Evolutionary conservation across 2,797 vertebrate species (phyloP), one percentile per base, ranked within the genome.

Genomic region (Leucoraja ocellata): DNA sequence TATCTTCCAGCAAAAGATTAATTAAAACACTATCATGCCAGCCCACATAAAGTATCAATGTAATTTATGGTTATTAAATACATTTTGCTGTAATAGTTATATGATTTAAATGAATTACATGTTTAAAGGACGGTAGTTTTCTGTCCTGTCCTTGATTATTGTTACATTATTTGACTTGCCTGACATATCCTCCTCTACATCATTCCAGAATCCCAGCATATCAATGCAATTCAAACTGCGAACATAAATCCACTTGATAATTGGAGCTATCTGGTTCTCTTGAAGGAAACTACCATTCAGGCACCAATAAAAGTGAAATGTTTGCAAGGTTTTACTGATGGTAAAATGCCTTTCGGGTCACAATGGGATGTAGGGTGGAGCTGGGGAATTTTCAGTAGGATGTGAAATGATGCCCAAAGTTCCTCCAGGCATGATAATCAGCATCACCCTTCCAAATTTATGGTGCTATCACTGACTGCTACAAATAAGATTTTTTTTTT

Each of bases 1-100:
- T 96, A 95, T 95, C 94, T 94, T 94, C 94, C 86, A 95, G 93
- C 83, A 95, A 93, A 94, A 93, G 95, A 95, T 96, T 96, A 95
- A 95, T 95, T 95, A 94, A 95, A 95, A 93, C 94, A 93, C 39
- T 94, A 94, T 96, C 95, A 95, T 94, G 74, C 76, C 63, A 18
- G 94, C 95, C 95, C 93, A 95, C 94, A 95, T 96, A 95, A 95
- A 94, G 94, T 93, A 0, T 93, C 94, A 94, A 93, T 94, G 95
- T 93, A 94, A 93, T 92, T 92, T 92, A 76, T 76, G 39, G 39
- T 74, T 91, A 76, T 76, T 92, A 74, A 92, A 68, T 92, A 54
- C 46, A 74, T 92, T 76, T 74, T 54, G 11, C 71, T 76, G 36
- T 76, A 76, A 76, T 74, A 8, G 39, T 74, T 76, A 13, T 74